A percentile compares a stretch with the other conserved stretches of the same genome.
Evolutionary conservation across 2,888 invertebrate genomes (phyloP).

Genomic region (Callinectes sapidus): DNA sequence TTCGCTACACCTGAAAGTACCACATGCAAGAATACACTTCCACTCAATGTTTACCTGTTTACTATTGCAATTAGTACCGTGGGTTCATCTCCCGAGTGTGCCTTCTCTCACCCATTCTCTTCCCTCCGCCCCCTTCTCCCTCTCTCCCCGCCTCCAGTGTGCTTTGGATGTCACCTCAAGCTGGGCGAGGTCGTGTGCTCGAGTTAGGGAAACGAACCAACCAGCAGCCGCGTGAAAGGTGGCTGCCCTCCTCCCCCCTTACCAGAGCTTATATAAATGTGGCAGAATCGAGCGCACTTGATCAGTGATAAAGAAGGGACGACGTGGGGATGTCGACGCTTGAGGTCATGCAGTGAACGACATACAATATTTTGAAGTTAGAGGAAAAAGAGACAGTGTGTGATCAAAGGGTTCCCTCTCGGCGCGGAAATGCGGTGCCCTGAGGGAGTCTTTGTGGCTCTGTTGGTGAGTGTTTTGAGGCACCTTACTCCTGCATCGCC

Average conservation of each 20-base stretch:
- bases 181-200: background rate
- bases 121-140: background rate
- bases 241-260: background rate
- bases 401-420: slow-evolving; percentile 19
- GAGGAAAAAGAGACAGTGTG: background rate
- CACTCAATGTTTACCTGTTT: background rate
- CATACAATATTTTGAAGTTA: background rate
- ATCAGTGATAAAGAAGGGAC: slow-evolving; percentile 30
- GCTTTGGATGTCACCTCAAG: background rate
- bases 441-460: background rate
- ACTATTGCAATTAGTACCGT: background rate
- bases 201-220: slow-evolving; percentile 4
- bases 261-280: slow-evolving; percentile 17
- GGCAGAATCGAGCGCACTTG: background rate
- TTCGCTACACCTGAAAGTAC: background rate
- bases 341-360: slow-evolving; percentile 24
- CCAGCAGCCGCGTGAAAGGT: slow-evolving; percentile 34
- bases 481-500: background rate
- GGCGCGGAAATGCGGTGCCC: slow-evolving; percentile 10
- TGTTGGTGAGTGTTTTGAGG: background rate
- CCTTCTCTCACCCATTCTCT: background rate
- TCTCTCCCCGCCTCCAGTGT: background rate
- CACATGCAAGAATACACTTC: background rate
- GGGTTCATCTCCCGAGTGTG: background rate
- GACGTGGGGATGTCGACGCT: slow-evolving; percentile 6